phyloP scores from a whole-genome alignment of 2,797 vertebrate species.

The Hephaestus fuliginosus region DNA sequence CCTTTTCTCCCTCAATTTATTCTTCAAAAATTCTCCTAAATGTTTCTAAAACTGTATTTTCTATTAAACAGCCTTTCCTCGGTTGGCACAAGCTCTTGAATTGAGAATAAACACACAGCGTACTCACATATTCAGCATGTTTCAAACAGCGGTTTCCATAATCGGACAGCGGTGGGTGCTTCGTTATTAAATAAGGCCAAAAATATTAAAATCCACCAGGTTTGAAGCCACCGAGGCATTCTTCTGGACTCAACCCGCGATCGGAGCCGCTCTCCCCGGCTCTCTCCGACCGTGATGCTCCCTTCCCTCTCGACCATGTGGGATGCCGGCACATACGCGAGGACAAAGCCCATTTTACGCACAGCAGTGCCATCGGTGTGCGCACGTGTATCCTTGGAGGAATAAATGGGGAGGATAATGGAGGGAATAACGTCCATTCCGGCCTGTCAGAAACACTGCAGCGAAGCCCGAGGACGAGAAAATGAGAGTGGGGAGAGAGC shows the following conservation, averaged over 20 bases:
- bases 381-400: slow-evolving; percentile 17
- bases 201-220: slow-evolving; percentile 27
- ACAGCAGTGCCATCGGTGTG: slow-evolving; percentile 1
- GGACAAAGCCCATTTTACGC: slow-evolving; percentile 58
- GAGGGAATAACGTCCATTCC: slow-evolving; percentile 8
- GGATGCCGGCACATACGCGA: slow-evolving; percentile 38
- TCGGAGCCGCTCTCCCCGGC: slow-evolving; percentile 23
- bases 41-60: not conserved
- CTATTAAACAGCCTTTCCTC: not conserved
- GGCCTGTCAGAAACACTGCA: slow-evolving; percentile 31
- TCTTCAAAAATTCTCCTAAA: not conserved
- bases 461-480: slow-evolving; percentile 28
- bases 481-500: slow-evolving; percentile 41
- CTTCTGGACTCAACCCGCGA: not conserved
- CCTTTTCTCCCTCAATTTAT: not conserved
- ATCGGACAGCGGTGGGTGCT: not conserved
- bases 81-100: not conserved
- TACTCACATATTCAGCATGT: slow-evolving; percentile 45
- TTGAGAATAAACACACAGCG: slow-evolving; percentile 16
- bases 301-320: slow-evolving; percentile 33
- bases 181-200: not conserved
- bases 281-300: slow-evolving; percentile 2
- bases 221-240: not conserved
- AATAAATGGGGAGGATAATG: slow-evolving; percentile 6
- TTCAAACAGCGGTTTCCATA: slow-evolving; percentile 10